Percentiles rank a stretch among this genome's conserved stretches.
Conservation (phyloP, 2,113 vertebrate species). For the Ophthalmolycus amberensis region DNA sequence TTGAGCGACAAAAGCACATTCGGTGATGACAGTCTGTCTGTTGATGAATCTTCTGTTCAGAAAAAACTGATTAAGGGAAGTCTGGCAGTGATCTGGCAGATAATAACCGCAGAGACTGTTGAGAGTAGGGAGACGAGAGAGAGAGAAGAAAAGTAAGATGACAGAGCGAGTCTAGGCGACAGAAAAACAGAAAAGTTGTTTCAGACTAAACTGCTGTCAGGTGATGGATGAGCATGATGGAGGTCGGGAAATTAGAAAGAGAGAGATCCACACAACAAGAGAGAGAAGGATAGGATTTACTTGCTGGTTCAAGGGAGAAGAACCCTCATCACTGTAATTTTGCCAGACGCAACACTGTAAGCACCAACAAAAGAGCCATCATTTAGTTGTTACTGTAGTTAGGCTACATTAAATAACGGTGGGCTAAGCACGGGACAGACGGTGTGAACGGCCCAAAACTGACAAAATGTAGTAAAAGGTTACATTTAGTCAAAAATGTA, state of each 20-base stretch:
- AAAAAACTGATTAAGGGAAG: conserved; percentile 51
- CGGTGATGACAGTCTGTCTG: conserved; percentile 42
- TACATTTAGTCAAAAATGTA: background rate
- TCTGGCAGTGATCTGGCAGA: conserved; percentile 52
- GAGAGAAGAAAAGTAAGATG: background rate
- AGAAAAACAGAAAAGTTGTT: conserved; percentile 37
- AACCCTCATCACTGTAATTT: conserved; percentile 36
- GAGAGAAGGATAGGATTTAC: conserved; percentile 17
- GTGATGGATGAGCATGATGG: conserved; percentile 65
- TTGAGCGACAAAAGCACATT: conserved; percentile 41
- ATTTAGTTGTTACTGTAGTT: conserved; percentile 5
- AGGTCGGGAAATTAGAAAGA: conserved; percentile 55
- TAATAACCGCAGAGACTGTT: conserved; percentile 38
- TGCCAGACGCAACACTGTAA: conserved; percentile 23
- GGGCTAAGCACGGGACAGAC: background rate
- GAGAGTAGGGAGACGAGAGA: background rate
- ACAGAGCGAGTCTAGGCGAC: background rate
- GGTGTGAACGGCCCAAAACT: background rate
- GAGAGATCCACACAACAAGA: conserved; percentile 26
- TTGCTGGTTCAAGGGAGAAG: conserved; percentile 21
- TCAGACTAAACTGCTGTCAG: conserved; percentile 47
- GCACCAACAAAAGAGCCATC: conserved; percentile 18
- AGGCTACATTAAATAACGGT: background rate
- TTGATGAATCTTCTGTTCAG: conserved; percentile 65
- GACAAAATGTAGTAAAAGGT: background rate